A percentile compares a stretch with the other conserved stretches of the same genome.
Conservation (phyloP, 2,797 vertebrate genomes). For the Diplodus sargus region DNA sequence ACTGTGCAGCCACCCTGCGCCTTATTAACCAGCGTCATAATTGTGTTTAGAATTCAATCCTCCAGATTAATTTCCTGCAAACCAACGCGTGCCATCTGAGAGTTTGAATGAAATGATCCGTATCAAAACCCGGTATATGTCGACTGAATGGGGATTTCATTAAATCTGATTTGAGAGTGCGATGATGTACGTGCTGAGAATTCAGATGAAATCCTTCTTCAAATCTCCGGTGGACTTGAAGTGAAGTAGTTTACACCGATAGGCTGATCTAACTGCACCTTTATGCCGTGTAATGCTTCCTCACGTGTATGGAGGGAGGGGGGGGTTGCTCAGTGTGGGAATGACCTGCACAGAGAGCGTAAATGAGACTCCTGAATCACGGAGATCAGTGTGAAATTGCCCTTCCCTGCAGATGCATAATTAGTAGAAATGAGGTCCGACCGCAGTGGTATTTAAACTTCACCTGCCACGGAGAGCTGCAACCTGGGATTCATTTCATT, state of each 20-base stretch:
- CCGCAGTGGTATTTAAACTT: constrained; percentile 11
- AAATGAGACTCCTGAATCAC: constrained; percentile 33
- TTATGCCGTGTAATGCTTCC: constrained; percentile 17
- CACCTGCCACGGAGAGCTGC: background rate
- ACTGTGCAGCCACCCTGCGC: background rate
- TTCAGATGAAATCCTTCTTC: constrained; percentile 29
- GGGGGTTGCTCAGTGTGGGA: constrained; percentile 9
- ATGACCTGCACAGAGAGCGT: constrained; percentile 49
- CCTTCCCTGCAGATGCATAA: constrained; percentile 45
- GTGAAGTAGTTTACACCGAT: constrained; percentile 30
- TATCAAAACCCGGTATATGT: constrained; percentile 34
- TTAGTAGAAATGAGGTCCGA: constrained; percentile 41
- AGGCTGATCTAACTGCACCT: constrained; percentile 13
- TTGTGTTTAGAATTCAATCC: constrained; percentile 49
- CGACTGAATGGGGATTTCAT: constrained; percentile 37
- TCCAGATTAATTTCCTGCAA: constrained; percentile 62
- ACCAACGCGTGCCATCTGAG: constrained; percentile 17
- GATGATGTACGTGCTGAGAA: constrained; percentile 26
- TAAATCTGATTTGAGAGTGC: constrained; percentile 54
- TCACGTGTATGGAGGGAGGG: constrained; percentile 24
- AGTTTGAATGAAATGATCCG: constrained; percentile 54
- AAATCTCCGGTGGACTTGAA: constrained; percentile 19
- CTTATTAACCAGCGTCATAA: constrained; percentile 43
- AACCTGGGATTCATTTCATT: background rate
- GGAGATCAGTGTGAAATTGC: constrained; percentile 31